phyloP scores from a whole-genome alignment of 2,888 invertebrate genomes.

The Andrena praecox region DNA sequence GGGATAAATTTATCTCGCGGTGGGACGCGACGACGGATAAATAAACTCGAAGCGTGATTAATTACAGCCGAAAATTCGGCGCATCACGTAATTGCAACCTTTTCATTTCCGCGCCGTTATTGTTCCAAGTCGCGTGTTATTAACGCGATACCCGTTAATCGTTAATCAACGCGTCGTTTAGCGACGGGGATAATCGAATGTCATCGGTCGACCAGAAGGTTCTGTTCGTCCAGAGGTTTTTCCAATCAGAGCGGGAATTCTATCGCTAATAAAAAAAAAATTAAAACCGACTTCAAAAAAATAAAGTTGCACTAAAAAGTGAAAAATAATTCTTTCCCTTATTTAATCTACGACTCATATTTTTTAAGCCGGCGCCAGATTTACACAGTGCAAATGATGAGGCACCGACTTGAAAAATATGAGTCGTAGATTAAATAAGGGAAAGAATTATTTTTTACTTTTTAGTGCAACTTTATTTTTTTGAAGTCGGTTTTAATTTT shows the following conservation, averaged over 20 bases:
- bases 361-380: no score
- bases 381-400: no score
- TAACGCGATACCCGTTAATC: constrained; percentile 2
- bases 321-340: no score
- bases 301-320: no score
- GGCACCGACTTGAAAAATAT: no score
- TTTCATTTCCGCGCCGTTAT: constrained; percentile 31
- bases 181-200: neutral
- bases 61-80: constrained; percentile 41
- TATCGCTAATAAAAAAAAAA: neutral
- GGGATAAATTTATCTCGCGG: constrained; percentile 23
- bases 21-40: constrained; percentile 4
- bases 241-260: neutral
- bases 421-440: no score
- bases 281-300: no score
- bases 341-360: no score
- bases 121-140: constrained; percentile 33
- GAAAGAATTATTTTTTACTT: no score
- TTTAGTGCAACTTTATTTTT: no score
- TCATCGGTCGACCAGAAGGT: neutral
- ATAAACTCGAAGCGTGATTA: constrained; percentile 38
- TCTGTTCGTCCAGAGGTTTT: neutral
- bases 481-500: no score
- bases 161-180: constrained; percentile 10
- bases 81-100: constrained; percentile 40